Percentiles rank a stretch among this genome's conserved stretches.
phyloP scores from a whole-genome alignment of 2,797 vertebrate species.

The Megaceryle alcyon region DNA sequence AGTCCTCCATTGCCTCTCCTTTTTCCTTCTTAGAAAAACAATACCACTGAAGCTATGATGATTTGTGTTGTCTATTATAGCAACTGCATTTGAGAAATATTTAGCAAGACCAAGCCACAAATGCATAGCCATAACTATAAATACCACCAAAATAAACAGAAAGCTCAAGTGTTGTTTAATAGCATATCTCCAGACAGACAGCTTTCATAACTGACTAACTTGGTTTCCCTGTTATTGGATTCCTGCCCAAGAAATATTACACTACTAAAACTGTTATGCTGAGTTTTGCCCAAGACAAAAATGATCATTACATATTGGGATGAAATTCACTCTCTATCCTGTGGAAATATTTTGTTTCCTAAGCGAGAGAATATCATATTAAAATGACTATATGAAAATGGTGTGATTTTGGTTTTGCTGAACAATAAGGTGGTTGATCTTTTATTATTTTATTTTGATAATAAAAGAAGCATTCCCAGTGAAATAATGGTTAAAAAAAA shows the following conservation, averaged over 20 bases:
- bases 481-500: background rate
- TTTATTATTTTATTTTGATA: background rate
- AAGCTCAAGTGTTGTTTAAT: constrained; percentile 44
- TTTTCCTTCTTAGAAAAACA: background rate
- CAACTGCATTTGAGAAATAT: constrained; percentile 6
- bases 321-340: background rate
- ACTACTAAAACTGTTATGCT: background rate
- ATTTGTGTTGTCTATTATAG: constrained; percentile 13
- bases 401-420: background rate
- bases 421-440: background rate
- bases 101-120: constrained; percentile 14
- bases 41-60: background rate
- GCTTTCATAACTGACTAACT: constrained; percentile 14
- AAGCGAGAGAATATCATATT: background rate
- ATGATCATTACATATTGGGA: background rate
- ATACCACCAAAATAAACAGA: constrained; percentile 38
- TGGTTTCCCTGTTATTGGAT: constrained; percentile 32
- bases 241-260: constrained; percentile 43
- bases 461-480: background rate
- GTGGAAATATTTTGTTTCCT: background rate
- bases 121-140: constrained; percentile 26
- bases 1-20: background rate
- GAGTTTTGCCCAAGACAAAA: background rate
- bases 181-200: constrained; percentile 38
- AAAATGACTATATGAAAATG: background rate